Conservation (phyloP, 2,797 vertebrate species). For the Dallia pectoralis region DNA sequence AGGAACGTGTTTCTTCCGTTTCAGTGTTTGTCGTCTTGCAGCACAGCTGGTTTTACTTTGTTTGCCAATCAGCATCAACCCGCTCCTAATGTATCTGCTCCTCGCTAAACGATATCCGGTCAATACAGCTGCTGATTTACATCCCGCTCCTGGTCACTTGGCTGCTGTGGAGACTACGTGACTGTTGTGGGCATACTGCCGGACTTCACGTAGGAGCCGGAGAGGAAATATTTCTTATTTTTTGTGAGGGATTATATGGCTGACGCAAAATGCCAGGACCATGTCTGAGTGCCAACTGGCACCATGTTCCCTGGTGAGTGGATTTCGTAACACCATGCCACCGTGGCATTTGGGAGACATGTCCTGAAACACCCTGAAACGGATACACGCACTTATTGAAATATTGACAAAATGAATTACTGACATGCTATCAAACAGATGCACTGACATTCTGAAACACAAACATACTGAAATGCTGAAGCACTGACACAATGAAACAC, state of each 20-base stretch:
- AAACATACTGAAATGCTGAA: too few species aligned
- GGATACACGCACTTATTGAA: neutral
- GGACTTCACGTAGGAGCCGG: conserved; percentile 47
- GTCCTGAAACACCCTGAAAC: neutral
- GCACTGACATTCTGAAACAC: too few species aligned
- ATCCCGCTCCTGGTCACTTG: conserved; percentile 18
- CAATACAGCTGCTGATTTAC: conserved; percentile 49
- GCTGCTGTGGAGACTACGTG: conserved; percentile 35
- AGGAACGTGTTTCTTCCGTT: conserved; percentile 29
- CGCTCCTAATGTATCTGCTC: conserved; percentile 62
- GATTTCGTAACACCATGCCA: neutral
- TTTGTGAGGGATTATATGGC: conserved; percentile 32
- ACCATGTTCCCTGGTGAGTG: neutral
- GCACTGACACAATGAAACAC: too few species aligned
- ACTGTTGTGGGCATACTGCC: conserved; percentile 35
- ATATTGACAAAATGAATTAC: neutral
- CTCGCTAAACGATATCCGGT: conserved; percentile 51
- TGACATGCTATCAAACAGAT: neutral
- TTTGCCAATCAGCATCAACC: conserved; percentile 38
- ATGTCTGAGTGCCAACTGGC: conserved; percentile 19
- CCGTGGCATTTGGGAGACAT: neutral
- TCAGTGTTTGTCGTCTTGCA: conserved; percentile 21
- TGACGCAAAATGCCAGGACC: conserved; percentile 21
- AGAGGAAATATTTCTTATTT: conserved; percentile 28
- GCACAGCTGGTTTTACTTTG: conserved; percentile 29